A percentile compares a stretch with the other conserved stretches of the same genome.
phyloP scores from a whole-genome alignment of 53 echinoderm and acorn worm genomes.

The Glandiceps talaboti region DNA sequence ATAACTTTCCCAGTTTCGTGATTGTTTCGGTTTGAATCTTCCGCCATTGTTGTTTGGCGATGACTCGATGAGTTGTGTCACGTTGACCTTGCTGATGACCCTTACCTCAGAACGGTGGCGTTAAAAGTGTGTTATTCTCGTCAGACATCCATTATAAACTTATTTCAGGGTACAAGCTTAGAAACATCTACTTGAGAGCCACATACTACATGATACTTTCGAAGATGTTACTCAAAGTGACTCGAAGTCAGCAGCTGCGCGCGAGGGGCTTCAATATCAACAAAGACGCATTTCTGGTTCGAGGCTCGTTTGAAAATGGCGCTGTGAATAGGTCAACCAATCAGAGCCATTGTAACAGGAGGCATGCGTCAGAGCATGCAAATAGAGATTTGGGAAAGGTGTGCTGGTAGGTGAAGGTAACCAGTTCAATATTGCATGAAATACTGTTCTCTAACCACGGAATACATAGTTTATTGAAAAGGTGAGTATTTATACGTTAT shows the following conservation, averaged over 20 bases:
- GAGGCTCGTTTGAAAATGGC: not conserved
- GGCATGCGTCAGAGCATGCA: not conserved
- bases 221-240: too few species aligned
- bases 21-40: not conserved
- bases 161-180: too few species aligned
- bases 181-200: too few species aligned
- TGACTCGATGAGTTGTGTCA: not conserved
- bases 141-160: too few species aligned
- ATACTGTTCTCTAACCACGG: not conserved
- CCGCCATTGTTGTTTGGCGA: not conserved
- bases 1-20: not conserved
- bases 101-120: too few species aligned
- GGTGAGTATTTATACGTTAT: too few species aligned
- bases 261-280: too few species aligned
- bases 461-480: too few species aligned
- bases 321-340: not conserved
- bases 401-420: not conserved
- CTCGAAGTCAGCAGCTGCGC: too few species aligned
- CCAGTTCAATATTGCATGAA: not conserved
- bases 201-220: too few species aligned
- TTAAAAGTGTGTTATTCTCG: too few species aligned
- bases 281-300: not conserved
- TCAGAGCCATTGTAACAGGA: not conserved
- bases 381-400: not conserved
- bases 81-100: not conserved